Base-by-base conservation (phyloP, 2,113 vertebrate species). In the Sinocyclocheilus maitianheensis region DNA sequence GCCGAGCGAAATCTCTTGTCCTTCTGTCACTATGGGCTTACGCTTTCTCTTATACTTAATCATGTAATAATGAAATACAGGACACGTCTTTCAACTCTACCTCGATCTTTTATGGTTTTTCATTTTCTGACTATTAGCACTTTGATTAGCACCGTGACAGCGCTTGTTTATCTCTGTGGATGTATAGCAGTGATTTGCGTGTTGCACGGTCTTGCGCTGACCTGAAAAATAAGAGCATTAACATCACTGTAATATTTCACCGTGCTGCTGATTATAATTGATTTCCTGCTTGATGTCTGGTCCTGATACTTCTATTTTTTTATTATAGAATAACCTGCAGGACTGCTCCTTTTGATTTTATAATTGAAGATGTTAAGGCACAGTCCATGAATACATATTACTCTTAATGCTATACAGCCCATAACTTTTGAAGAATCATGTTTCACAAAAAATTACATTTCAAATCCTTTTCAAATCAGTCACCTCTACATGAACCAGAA, bases 271-370 rank as follows among this genome's bases (percentile, higher is more conserved):
- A 91, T 85, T 48, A 89, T 93, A 87, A 92, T 89, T 93, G 92
- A 94, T 91, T 91, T 91, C 83, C 87, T 90, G 46, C 84, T 75
- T 78, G 46, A 88, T 87, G 84, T 88, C 53, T 82, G 46, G 81
- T 71, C 55, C 13, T 84, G 10, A 79, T 65, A 77, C 43, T 84
- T 86, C 26, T 62, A 9, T 83, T 69, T 60, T 43, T 30, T 63
- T 79, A 83, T 51, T 30, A n/a, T 86, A 84, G 88, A 76, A 91
- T 90, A 86, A 91, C 87, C 88, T 90, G 85, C 43, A 74, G 71
- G 81, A 85, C 85, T 84, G 76, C 78, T 63, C 69, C 85, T 93
- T 81, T 92, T 93, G 89, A 93, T 91, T 34, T 85, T 89, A 84
- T 92, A 90, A 90, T 91, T 91, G 89, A 83, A 90, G 84, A 83